phyloP scores from a whole-genome alignment of 1,140 invertebrate genomes.

The Magallana angulata region DNA sequence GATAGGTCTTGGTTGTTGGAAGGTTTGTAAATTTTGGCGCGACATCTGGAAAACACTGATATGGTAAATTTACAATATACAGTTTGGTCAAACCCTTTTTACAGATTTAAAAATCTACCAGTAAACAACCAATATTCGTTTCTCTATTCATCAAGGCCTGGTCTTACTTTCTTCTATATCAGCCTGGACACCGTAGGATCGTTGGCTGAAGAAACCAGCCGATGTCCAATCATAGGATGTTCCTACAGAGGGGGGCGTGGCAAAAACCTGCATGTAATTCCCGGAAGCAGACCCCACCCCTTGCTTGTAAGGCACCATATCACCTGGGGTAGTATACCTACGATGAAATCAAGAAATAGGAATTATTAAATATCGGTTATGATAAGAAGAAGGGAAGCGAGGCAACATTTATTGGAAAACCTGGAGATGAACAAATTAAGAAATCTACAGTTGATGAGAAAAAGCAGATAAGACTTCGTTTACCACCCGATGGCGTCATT shows the following conservation, averaged over 20 bases:
- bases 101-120: too few relatives aligned
- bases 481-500: constrained; percentile 29
- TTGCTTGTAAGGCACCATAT: constrained; percentile 30
- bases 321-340: constrained; percentile 38
- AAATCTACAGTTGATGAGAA: too few relatives aligned
- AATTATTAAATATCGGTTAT: background rate
- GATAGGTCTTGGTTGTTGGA: constrained; percentile 27
- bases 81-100: too few relatives aligned
- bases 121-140: too few relatives aligned
- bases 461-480: background rate
- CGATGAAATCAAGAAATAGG: background rate
- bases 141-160: too few relatives aligned
- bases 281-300: constrained; percentile 8
- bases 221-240: background rate
- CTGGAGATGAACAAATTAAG: too few relatives aligned
- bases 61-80: too few relatives aligned
- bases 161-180: constrained; percentile 5
- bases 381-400: background rate
- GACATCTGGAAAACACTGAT: background rate
- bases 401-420: too few relatives aligned
- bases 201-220: background rate
- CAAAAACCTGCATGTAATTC: constrained; percentile 1
- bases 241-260: background rate
- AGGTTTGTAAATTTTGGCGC: constrained; percentile 41
- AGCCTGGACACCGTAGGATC: constrained; percentile 25